These are phyloP conservation scores for Drosophila funebris DNA, from an alignment of 1,140 invertebrate genomes.

Conservation along the genomic window DNA sequence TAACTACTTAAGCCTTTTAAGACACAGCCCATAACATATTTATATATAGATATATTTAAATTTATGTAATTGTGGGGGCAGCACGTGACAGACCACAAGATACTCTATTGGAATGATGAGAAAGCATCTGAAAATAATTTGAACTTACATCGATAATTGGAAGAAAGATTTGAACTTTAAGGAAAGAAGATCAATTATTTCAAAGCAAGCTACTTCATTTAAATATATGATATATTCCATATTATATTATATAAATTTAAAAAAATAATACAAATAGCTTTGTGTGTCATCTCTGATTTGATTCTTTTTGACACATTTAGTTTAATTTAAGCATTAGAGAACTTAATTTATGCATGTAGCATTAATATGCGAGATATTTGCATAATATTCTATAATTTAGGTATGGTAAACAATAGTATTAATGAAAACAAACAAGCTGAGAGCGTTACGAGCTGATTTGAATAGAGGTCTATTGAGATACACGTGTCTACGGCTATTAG, in stretches of 20 bases:
- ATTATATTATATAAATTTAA: too few relatives aligned
- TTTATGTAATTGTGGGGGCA: not conserved
- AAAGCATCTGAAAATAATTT: not conserved
- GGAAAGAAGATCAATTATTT: too few relatives aligned
- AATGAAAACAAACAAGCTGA: constrained; percentile 40
- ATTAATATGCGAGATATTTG: constrained; percentile 18
- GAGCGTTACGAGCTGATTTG: not conserved
- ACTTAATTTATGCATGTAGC: not conserved
- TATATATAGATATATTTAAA: constrained; percentile 23
- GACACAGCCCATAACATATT: constrained; percentile 5
- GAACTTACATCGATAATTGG: not conserved
- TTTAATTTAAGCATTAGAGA: constrained; percentile 12
- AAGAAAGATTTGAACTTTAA: not conserved
- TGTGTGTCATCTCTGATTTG: not conserved
- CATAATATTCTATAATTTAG: constrained; percentile 25
- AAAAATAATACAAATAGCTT: not conserved
- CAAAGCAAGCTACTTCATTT: too few relatives aligned
- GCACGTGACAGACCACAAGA: not conserved
- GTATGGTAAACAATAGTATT: not conserved
- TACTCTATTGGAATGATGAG: not conserved
- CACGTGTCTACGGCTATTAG: not conserved
- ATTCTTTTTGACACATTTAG: constrained; percentile 42
- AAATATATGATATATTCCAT: too few relatives aligned
- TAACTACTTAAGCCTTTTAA: constrained; percentile 28
- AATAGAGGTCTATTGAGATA: not conserved